Evolutionary conservation across 2,888 invertebrate species (phyloP), one percentile per base, ranked within the genome.

Genomic region (Hetaerina titia): DNA sequence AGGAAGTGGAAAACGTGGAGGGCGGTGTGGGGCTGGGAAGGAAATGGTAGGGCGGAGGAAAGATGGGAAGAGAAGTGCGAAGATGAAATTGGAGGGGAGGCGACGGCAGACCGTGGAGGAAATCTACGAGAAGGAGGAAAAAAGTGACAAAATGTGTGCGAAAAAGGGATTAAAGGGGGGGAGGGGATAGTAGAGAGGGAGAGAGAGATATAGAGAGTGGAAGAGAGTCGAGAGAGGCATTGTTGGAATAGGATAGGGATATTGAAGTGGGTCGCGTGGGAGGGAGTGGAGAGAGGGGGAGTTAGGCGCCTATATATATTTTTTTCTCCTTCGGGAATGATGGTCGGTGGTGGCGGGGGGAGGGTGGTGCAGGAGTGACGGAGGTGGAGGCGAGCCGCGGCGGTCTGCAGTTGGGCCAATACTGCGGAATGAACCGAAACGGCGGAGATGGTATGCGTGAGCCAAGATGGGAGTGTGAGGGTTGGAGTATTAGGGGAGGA

Each of bases 341-440:
- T 45, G 45, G 45, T 45, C 45, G 45, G 45, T 2, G 45, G 45
- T 45, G 45, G 45, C 45, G 2, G 45, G 45, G 7, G 22, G n/a
- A 22, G 22, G 22, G 2, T 0, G 69, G 5, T 60, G 69, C 19
- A 1, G 69, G 7, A 69, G 69, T 9, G 69, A 22, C 1, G 64
- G 64, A 7, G 64, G 19, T 19, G 19, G 69, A 22, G 69, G 69
- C 22, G 69, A 5, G 69, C 69, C 19, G 69, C 22, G 69, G 69
- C n/a, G 69, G 69, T 69, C 69, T 69, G 69, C 69, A 69, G 17
- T 69, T n/a, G 69, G 22, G 69, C 69, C 69, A 69, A 69, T 69
- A 69, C 69, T 69, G 69, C 69, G 69, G 69, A 69, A n/a, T 69
- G 69, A n/a, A n/a, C n/a, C 19, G 69, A n/a, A 69, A 60, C 60